Conservation (phyloP, 2,888 invertebrate genomes). For the Cordilura impudica region DNA sequence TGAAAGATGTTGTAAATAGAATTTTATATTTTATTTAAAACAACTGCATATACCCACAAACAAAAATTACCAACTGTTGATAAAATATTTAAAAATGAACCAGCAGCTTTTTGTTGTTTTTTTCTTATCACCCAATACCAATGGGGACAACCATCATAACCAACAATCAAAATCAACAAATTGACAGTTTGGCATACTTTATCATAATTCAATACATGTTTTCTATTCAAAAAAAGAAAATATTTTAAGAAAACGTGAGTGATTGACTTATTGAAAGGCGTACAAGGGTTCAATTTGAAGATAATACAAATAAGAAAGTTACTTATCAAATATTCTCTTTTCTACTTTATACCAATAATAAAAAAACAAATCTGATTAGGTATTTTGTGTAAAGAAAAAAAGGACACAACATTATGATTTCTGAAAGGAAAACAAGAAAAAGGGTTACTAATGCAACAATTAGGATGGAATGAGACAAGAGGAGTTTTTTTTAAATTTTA, state of each 20-base stretch:
- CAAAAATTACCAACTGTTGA: too few relatives aligned
- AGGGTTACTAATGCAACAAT: conserved; percentile 31
- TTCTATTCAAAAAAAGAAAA: conserved; percentile 42
- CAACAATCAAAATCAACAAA: conserved; percentile 63
- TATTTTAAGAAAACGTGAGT: conserved; percentile 27
- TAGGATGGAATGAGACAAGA: not conserved
- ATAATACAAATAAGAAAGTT: conserved; percentile 62
- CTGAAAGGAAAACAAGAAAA: not conserved
- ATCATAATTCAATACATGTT: conserved; percentile 75
- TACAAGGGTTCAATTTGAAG: conserved; percentile 3
- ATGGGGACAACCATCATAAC: not conserved
- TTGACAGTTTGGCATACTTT: conserved; percentile 75
- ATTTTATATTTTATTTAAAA: too few relatives aligned
- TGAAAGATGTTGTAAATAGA: too few relatives aligned
- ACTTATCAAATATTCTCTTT: conserved; percentile 73
- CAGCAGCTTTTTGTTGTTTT: not conserved
- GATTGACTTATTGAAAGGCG: not conserved
- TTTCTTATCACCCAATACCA: not conserved
- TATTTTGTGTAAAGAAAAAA: not conserved
- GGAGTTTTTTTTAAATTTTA: conserved; percentile 18
- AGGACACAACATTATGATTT: conserved; percentile 13
- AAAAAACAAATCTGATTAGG: conserved; percentile 47
- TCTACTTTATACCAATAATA: conserved; percentile 40
- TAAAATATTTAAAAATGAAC: too few relatives aligned
- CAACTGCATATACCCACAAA: too few relatives aligned